Evolutionary conservation across 2,888 invertebrate genomes (phyloP).

Genomic region (Spilosoma lubricipeda): DNA sequence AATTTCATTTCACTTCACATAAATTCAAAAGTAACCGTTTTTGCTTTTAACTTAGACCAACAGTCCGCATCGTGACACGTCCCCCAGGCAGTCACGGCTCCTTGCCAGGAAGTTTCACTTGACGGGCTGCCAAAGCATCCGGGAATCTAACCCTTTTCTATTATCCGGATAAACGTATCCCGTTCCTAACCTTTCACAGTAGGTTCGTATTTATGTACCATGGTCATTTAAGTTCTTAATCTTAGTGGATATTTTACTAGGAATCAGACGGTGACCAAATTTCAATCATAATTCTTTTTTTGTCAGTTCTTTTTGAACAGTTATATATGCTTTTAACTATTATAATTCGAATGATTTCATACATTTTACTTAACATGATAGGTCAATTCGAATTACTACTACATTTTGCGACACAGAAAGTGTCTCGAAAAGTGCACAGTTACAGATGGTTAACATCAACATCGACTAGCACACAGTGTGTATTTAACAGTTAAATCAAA

Average conservation of each 20-base stretch:
- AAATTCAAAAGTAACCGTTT: neutral
- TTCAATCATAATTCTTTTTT: neutral
- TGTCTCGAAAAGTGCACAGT: too few relatives aligned
- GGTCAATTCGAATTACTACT: too few relatives aligned
- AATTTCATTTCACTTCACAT: too few relatives aligned
- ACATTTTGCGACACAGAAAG: too few relatives aligned
- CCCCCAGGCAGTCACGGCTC: conserved; percentile 24
- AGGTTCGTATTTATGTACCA: neutral
- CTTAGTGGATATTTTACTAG: neutral
- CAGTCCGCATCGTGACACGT: conserved; percentile 33
- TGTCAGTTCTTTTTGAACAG: too few relatives aligned
- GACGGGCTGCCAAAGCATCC: conserved; percentile 41
- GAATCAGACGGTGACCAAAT: neutral
- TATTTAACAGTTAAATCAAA: too few relatives aligned
- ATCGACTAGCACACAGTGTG: too few relatives aligned
- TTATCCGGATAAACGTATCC: conserved; percentile 24
- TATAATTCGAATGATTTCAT: too few relatives aligned
- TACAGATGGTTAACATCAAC: too few relatives aligned
- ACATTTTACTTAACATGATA: too few relatives aligned
- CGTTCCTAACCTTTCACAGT: conserved; percentile 10
- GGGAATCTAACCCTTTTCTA: conserved; percentile 28
- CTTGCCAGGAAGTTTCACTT: conserved; percentile 47
- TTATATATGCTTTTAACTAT: too few relatives aligned
- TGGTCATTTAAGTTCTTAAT: neutral
- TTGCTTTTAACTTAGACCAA: conserved; percentile 15